A percentile compares a stretch with the other conserved stretches of the same genome.
These are phyloP conservation scores for Empis livida DNA, from an alignment of 2,888 invertebrate genomes.

Conservation along the genomic window DNA sequence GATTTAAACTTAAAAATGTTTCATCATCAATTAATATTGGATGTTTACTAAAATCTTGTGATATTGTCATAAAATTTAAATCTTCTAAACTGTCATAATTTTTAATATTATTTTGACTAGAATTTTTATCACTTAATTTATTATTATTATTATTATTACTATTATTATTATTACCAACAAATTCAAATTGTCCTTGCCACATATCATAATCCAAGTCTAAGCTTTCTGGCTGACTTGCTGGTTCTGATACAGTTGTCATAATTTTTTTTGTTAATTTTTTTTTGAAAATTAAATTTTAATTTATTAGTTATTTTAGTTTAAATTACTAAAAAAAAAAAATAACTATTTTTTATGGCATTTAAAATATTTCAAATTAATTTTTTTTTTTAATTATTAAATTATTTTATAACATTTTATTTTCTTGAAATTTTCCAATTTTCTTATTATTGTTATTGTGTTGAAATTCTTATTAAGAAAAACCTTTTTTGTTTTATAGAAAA, in stretches of 20 bases:
- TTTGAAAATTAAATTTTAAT: constrained; percentile 7
- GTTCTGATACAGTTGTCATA: constrained; percentile 17
- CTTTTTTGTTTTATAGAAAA: too few species aligned
- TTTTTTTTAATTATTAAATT: too few species aligned
- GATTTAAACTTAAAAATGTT: constrained; percentile 35
- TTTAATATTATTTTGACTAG: constrained; percentile 19
- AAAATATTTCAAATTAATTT: background rate
- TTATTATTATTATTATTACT: constrained; percentile 12
- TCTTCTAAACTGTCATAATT: constrained; percentile 32
- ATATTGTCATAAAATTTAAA: constrained; percentile 24
- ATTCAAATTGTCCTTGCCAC: constrained; percentile 84
- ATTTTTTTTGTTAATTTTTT: constrained; percentile 2
- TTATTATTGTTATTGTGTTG: too few species aligned
- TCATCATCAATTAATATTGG: constrained; percentile 35
- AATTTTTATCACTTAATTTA: constrained; percentile 24
- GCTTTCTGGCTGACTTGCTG: constrained; percentile 40
- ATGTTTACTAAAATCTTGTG: constrained; percentile 19
- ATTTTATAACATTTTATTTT: too few species aligned
- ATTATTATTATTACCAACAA: constrained; percentile 43
- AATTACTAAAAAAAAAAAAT: background rate
- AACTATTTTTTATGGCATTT: background rate
- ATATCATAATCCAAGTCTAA: constrained; percentile 70
- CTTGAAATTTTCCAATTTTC: too few species aligned
- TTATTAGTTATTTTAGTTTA: constrained; percentile 5
- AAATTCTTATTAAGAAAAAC: too few species aligned